These are phyloP conservation scores for Polymixis lichenea DNA, from an alignment of 2,888 invertebrate species.

Conservation along the genomic window DNA sequence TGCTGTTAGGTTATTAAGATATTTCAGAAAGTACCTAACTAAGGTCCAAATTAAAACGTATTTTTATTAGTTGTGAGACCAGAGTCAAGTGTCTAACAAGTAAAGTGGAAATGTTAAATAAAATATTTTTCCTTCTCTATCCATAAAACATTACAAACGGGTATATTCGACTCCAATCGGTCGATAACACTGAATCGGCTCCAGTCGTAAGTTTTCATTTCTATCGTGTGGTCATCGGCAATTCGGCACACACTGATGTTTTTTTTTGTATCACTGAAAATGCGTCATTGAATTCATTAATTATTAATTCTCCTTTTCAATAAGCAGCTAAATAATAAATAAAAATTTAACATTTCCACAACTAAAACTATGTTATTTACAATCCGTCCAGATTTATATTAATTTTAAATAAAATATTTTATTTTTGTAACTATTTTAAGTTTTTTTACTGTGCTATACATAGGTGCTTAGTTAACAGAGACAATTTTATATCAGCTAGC, in stretches of 20 bases:
- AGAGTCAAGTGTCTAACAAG: slow-evolving; percentile 39
- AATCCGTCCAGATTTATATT: slow-evolving; percentile 65
- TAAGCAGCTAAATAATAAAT: neutral
- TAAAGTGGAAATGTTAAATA: slow-evolving; percentile 42
- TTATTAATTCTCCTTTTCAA: neutral
- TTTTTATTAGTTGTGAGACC: slow-evolving; percentile 32
- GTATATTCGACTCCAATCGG: too few species aligned
- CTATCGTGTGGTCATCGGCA: neutral
- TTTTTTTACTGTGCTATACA: slow-evolving; percentile 56
- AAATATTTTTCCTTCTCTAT: neutral
- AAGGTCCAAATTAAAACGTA: slow-evolving; percentile 42
- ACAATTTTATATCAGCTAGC: slow-evolving; percentile 29
- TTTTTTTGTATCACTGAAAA: neutral
- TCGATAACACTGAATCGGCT: neutral
- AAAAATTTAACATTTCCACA: slow-evolving; percentile 33
- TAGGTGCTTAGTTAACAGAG: slow-evolving; percentile 48
- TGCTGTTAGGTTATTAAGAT: neutral
- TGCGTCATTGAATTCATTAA: neutral
- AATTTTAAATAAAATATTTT: slow-evolving; percentile 51
- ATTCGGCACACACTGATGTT: neutral
- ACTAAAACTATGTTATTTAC: slow-evolving; percentile 36
- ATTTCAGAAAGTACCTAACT: slow-evolving; percentile 22
- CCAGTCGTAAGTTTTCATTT: neutral
- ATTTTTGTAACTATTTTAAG: slow-evolving; percentile 55
- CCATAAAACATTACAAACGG: neutral